A percentile compares a stretch with the other conserved stretches of the same genome.
Evolutionary conservation across 2,888 invertebrate genomes (phyloP).

Genomic region (Deroplatys truncata): DNA sequence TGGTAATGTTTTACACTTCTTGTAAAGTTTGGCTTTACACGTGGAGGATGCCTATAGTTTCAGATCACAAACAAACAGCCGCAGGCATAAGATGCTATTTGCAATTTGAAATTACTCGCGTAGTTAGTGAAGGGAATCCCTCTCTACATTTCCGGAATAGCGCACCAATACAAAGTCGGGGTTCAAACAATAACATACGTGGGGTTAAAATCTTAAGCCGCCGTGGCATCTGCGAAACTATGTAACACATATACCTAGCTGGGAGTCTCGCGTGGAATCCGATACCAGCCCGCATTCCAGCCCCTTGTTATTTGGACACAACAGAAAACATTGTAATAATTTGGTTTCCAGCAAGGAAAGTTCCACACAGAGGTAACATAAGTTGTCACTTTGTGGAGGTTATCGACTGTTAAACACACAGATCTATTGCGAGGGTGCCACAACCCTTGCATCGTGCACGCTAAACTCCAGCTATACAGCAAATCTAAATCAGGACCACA

Average conservation of each 20-base stretch:
- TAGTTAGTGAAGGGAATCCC: neutral
- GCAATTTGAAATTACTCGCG: neutral
- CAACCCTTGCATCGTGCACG: too few species aligned
- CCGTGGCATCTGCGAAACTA: neutral
- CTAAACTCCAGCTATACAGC: neutral
- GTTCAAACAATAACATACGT: neutral
- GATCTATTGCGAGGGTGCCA: neutral
- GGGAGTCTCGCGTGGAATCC: neutral
- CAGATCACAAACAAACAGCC: neutral
- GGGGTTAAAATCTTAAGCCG: neutral
- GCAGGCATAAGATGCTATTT: neutral
- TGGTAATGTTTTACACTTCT: too few species aligned
- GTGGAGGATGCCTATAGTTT: too few species aligned
- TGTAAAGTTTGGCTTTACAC: too few species aligned
- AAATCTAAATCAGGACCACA: too few species aligned
- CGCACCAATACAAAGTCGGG: neutral
- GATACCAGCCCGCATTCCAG: neutral
- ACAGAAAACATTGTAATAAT: neutral
- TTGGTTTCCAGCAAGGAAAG: neutral
- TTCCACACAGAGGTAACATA: neutral
- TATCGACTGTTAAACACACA: neutral
- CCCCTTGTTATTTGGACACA: neutral
- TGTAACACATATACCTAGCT: neutral
- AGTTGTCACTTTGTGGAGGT: neutral
- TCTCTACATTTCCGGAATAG: neutral